Conservation (phyloP, 2,888 invertebrate species). For the Lutraria lutraria region DNA sequence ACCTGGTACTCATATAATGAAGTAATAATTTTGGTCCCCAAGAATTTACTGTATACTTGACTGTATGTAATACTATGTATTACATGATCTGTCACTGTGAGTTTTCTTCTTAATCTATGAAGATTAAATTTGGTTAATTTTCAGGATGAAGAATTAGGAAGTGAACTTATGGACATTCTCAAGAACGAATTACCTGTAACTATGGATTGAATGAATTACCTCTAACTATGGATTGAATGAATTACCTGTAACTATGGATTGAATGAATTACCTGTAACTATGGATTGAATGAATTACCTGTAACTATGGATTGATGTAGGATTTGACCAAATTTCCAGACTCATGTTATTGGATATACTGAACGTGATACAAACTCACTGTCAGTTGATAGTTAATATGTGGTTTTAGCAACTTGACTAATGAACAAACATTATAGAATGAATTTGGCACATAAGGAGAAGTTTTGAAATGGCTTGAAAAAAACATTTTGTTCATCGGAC, state of each 20-base stretch:
- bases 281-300: not conserved
- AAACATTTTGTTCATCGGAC: too few relatives aligned
- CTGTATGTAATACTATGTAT: too few relatives aligned
- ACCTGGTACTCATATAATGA: too few relatives aligned
- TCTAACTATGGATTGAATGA: not conserved
- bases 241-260: not conserved
- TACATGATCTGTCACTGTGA: not conserved
- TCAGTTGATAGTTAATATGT: too few relatives aligned
- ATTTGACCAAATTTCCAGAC: not conserved
- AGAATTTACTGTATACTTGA: too few relatives aligned
- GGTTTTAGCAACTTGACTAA: too few relatives aligned
- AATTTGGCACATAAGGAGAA: too few relatives aligned
- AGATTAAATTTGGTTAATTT: constrained; percentile 48
- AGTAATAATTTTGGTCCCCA: too few relatives aligned
- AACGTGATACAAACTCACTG: too few relatives aligned
- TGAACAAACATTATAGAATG: too few relatives aligned
- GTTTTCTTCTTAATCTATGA: not conserved
- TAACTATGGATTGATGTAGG: not conserved
- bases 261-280: not conserved
- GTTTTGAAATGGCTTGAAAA: too few relatives aligned
- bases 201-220: constrained; percentile 53
- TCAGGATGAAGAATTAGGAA: constrained; percentile 97
- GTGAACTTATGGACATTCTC: constrained; percentile 92
- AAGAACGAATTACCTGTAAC: constrained; percentile 68
- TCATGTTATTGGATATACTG: not conserved